These are phyloP conservation scores for Peucedramus taeniatus DNA, from an alignment of 2,113 vertebrate genomes.

Conservation along the genomic window DNA sequence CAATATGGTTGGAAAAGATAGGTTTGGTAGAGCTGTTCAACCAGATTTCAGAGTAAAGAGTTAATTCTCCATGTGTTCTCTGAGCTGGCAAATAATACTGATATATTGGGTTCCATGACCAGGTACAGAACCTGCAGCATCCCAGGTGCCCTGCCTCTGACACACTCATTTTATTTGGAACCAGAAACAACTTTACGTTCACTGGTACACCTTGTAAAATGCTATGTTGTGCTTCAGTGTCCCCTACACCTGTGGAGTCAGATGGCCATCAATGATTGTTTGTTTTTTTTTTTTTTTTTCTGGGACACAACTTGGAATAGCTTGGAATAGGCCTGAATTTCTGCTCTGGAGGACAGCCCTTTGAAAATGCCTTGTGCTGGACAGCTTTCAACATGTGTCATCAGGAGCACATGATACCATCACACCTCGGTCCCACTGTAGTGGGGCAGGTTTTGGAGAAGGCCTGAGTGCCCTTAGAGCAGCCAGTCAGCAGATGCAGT, in stretches of 20 bases:
- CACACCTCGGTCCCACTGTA: rapidly evolving
- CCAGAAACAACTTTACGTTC: neutral
- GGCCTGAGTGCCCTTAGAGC: neutral
- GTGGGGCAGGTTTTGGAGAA: neutral
- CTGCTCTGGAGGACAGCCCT: neutral
- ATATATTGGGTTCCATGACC: neutral
- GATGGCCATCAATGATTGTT: neutral
- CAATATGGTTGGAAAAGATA: neutral
- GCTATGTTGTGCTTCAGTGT: rapidly evolving
- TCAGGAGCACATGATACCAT: no score
- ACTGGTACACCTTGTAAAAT: neutral
- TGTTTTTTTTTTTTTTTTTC: rapidly evolving
- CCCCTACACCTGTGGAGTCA: neutral
- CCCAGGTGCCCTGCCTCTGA: neutral
- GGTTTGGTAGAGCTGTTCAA: neutral
- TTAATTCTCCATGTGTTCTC: neutral
- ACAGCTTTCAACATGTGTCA: neutral
- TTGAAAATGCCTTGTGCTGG: neutral
- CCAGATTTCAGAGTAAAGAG: neutral
- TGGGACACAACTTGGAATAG: neutral
- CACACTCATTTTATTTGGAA: neutral
- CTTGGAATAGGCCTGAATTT: neutral
- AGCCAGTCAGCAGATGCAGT: neutral
- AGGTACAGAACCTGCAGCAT: neutral
- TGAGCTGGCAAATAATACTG: neutral